Evolutionary conservation across 2,113 vertebrate genomes (phyloP).

Genomic region (Loxodonta africana): DNA sequence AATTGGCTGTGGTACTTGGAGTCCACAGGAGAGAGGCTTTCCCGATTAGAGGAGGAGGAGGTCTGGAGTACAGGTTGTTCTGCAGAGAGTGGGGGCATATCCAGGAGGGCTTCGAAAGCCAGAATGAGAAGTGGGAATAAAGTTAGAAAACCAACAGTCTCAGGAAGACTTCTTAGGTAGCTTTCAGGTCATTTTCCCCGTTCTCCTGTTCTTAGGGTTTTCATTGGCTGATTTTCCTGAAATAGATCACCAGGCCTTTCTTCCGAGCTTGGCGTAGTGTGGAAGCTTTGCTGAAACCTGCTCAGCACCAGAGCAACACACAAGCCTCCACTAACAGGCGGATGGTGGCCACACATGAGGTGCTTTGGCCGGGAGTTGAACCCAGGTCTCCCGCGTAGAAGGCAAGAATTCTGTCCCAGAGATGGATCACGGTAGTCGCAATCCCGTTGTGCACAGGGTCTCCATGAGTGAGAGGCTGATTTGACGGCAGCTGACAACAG

Average conservation of each 20-base stretch:
- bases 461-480: too few relatives aligned
- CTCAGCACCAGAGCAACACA: too few relatives aligned
- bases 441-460: neutral
- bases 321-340: neutral
- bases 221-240: neutral
- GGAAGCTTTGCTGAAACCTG: neutral
- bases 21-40: neutral
- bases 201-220: neutral
- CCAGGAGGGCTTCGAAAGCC: neutral
- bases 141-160: neutral
- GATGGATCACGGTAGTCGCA: too few relatives aligned
- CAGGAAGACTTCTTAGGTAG: neutral
- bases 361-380: neutral
- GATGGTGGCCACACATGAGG: too few relatives aligned
- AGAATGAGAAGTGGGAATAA: neutral
- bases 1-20: accelerated
- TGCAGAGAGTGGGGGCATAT: neutral
- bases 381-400: neutral
- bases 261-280: neutral
- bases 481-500: too few relatives aligned
- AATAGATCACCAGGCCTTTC: neutral
- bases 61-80: neutral
- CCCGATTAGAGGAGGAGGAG: neutral
- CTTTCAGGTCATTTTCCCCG: neutral
- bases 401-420: neutral